Conservation (phyloP, 2,797 vertebrate species). For the Percopsis omiscomaycus region DNA sequence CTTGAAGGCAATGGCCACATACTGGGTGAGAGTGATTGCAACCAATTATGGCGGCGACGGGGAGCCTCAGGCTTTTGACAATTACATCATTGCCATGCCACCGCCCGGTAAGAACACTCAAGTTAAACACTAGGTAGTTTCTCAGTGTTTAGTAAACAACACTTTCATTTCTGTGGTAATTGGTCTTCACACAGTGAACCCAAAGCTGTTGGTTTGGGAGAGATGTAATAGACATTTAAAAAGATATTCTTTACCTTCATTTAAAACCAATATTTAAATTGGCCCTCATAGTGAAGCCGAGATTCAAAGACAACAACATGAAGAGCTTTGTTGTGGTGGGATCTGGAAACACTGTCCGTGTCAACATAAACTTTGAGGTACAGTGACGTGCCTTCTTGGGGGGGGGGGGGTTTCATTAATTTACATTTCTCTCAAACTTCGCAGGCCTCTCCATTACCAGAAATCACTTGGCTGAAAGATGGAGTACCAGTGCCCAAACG, state of each 20-base stretch:
- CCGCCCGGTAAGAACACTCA: conserved; percentile 72
- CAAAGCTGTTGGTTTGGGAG: not conserved
- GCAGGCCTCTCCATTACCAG: conserved; percentile 84
- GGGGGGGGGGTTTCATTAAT: not conserved
- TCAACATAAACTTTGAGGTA: conserved; percentile 86
- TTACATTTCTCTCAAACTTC: conserved; percentile 1
- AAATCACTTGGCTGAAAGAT: conserved; percentile 86
- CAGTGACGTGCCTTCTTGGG: not conserved
- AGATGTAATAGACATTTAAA: not conserved
- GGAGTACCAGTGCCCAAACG: conserved; percentile 72
- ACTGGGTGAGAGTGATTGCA: conserved; percentile 85
- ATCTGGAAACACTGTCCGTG: conserved; percentile 79
- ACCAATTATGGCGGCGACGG: conserved; percentile 81
- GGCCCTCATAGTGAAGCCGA: conserved; percentile 79
- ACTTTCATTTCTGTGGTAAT: not conserved
- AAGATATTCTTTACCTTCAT: not conserved
- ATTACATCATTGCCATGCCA: conserved; percentile 71
- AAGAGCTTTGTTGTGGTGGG: conserved; percentile 78
- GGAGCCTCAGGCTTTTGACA: conserved; percentile 77
- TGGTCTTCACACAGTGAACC: not conserved
- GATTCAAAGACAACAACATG: conserved; percentile 75
- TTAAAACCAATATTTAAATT: not conserved
- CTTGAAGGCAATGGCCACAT: conserved; percentile 76
- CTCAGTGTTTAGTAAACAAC: conserved; percentile 1
- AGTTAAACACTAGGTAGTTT: not conserved